Conservation (phyloP, 2,888 invertebrate species). For the Crossocerus cetratus region DNA sequence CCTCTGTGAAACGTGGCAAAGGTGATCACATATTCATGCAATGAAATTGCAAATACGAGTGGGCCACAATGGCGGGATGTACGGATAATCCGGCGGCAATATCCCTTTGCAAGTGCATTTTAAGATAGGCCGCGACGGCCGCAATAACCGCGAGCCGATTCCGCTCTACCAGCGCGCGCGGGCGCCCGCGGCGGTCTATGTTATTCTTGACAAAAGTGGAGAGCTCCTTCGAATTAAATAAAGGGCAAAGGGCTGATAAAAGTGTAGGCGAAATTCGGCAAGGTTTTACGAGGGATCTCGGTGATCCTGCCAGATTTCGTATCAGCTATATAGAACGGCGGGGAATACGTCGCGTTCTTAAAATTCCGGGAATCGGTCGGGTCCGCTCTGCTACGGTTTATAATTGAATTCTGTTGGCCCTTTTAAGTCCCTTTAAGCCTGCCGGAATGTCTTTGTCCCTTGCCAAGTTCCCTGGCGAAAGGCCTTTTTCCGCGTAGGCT, state of each 20-base stretch:
- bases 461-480: not conserved
- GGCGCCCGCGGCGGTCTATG: not conserved
- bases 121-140: not conserved
- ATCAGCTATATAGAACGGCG: not conserved
- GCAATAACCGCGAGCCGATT: not conserved
- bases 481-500: constrained; percentile 1
- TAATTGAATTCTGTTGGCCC: constrained; percentile 36
- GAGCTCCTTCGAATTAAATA: not conserved
- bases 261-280: not conserved
- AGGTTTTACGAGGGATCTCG: not conserved
- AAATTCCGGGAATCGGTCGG: constrained; percentile 24
- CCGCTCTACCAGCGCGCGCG: not conserved
- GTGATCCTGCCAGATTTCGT: constrained; percentile 10
- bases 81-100: not conserved
- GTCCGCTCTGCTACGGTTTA: constrained; percentile 21
- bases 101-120: not conserved
- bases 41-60: constrained; percentile 6
- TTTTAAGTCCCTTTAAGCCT: constrained; percentile 13
- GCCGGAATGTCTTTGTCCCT: constrained; percentile 21
- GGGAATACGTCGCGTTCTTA: constrained; percentile 31
- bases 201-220: not conserved
- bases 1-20: not conserved
- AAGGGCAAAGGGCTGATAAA: not conserved
- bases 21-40: constrained; percentile 6
- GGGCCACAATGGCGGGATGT: not conserved